These are phyloP conservation scores for Gryon sp. DNA, from an alignment of 1,140 invertebrate species.

Conservation along the genomic window DNA sequence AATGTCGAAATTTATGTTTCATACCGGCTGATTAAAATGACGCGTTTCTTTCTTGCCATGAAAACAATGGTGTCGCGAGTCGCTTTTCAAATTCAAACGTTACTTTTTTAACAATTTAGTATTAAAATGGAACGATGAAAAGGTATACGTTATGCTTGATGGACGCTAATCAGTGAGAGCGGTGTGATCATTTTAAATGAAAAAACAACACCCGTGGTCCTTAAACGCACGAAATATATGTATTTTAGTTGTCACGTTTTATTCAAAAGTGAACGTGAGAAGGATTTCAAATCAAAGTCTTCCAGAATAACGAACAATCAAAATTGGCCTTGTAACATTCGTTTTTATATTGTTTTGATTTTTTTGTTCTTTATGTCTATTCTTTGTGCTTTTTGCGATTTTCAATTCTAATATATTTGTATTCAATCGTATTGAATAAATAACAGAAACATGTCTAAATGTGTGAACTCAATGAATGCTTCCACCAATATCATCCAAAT, in stretches of 20 bases:
- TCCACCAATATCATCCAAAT: too few relatives aligned
- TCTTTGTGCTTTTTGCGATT: too few relatives aligned
- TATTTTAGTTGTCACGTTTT: constrained; percentile 61
- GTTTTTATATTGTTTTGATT: too few relatives aligned
- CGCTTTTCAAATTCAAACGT: constrained; percentile 34
- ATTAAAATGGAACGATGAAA: constrained; percentile 20
- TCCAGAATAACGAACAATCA: too few relatives aligned
- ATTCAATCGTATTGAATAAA: too few relatives aligned
- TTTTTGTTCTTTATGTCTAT: too few relatives aligned
- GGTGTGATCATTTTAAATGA: constrained; percentile 19
- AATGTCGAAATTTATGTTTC: constrained; percentile 51
- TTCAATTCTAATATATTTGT: too few relatives aligned
- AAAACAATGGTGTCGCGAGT: constrained; percentile 21
- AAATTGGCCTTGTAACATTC: too few relatives aligned
- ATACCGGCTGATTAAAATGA: constrained; percentile 44
- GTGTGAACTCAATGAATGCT: too few relatives aligned
- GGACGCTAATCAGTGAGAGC: constrained; percentile 15
- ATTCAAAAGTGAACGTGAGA: constrained; percentile 69
- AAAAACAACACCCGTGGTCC: constrained; percentile 35
- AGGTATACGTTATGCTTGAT: constrained; percentile 10
- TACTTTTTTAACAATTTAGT: constrained; percentile 46
- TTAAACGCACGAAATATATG: constrained; percentile 2
- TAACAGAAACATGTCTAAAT: too few relatives aligned
- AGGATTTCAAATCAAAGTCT: too few relatives aligned
- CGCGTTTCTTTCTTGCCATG: constrained; percentile 31